A percentile compares a stretch with the other conserved stretches of the same genome.
phyloP scores from a whole-genome alignment of 2,888 invertebrate species.

The Orchestes rusci region DNA sequence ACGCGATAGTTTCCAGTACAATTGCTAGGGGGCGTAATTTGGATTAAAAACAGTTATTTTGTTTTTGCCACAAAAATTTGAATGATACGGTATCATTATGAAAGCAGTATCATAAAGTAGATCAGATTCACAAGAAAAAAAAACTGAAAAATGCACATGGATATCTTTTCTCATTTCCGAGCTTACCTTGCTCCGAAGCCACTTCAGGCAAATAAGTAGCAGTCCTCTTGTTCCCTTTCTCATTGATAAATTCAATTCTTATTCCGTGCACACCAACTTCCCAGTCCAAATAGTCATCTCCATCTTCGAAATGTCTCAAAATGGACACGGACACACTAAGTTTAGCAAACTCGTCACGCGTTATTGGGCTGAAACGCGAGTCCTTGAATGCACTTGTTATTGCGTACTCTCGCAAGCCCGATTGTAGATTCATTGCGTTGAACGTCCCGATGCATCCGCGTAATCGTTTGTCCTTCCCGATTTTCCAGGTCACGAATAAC shows the following conservation, averaged over 20 bases:
- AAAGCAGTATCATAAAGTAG: too few relatives aligned
- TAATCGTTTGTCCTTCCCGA: slow-evolving; percentile 89
- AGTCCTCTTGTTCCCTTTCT: slow-evolving; percentile 87
- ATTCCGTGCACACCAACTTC: slow-evolving; percentile 95
- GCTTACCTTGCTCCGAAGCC: slow-evolving; percentile 97
- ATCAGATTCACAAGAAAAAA: too few relatives aligned
- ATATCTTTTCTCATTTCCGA: too few relatives aligned
- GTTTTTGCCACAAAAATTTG: too few relatives aligned
- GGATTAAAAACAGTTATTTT: too few relatives aligned
- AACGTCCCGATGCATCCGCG: slow-evolving; percentile 99
- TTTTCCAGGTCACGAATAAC: slow-evolving; percentile 98
- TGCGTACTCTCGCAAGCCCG: slow-evolving; percentile 92
- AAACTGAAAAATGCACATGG: too few relatives aligned
- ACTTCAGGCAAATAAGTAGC: slow-evolving; percentile 99
- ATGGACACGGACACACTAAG: slow-evolving; percentile 95
- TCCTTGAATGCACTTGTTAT: slow-evolving; percentile 97
- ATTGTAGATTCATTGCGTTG: slow-evolving; percentile 91
- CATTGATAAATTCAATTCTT: slow-evolving; percentile 93
- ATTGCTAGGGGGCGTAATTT: too few relatives aligned
- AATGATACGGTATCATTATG: too few relatives aligned
- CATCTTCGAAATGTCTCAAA: slow-evolving; percentile 93
- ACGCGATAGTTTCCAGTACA: too few relatives aligned
- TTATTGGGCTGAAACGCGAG: slow-evolving; percentile 92
- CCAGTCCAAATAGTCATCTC: slow-evolving; percentile 93
- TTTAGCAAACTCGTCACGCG: slow-evolving; percentile 85